phyloP scores from a whole-genome alignment of 2,113 vertebrate genomes.

The Rhinopomastus cyanomelas region DNA sequence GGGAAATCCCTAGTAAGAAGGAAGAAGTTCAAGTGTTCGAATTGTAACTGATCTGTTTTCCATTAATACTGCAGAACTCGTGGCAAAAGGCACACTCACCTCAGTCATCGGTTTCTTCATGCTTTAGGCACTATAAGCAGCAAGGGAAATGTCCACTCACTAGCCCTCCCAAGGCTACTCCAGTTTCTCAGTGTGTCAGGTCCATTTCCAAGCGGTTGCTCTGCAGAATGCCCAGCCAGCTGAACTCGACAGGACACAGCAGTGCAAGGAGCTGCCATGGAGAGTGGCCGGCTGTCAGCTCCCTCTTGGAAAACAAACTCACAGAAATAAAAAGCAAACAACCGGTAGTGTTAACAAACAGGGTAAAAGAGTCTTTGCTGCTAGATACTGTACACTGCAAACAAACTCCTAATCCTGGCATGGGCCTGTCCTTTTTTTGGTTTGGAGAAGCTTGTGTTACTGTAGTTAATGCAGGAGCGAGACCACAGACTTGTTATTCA shows the following conservation, averaged over 20 bases:
- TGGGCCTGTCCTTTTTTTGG: constrained; percentile 56
- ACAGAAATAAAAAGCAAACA: constrained; percentile 25
- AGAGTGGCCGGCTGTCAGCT: background rate
- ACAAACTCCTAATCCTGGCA: constrained; percentile 39
- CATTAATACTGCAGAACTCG: constrained; percentile 53
- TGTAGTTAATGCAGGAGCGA: constrained; percentile 57
- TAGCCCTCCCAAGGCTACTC: background rate
- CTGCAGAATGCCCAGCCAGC: background rate
- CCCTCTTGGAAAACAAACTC: background rate
- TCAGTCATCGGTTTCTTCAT: background rate
- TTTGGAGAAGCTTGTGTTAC: constrained; percentile 69
- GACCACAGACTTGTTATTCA: constrained; percentile 46
- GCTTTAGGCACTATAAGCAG: constrained; percentile 55
- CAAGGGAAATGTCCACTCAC: background rate
- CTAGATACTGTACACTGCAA: constrained; percentile 36
- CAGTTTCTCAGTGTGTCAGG: background rate
- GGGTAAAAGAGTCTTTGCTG: constrained; percentile 10
- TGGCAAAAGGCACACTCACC: constrained; percentile 66
- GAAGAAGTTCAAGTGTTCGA: background rate
- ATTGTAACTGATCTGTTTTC: constrained; percentile 24
- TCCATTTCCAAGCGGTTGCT: background rate
- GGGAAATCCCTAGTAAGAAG: background rate
- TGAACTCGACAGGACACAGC: background rate
- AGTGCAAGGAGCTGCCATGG: background rate
- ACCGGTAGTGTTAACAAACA: background rate